These are phyloP conservation scores for Drosophila heteroneura DNA, from an alignment of 2,888 invertebrate genomes.

Conservation along the genomic window DNA sequence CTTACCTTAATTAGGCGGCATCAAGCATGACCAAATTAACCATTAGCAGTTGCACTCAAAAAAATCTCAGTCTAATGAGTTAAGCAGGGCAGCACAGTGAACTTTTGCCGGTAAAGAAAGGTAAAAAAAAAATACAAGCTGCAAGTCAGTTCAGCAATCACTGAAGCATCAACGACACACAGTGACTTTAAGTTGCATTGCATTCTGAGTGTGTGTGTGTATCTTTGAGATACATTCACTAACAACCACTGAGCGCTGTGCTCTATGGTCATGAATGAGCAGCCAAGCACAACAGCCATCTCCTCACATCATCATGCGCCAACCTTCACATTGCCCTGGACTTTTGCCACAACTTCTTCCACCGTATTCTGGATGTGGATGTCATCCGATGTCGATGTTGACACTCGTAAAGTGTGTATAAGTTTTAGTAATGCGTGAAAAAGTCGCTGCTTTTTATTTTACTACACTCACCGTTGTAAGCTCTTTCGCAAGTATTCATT, in stretches of 20 bases:
- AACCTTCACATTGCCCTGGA: neutral
- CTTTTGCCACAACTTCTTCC: constrained; percentile 31
- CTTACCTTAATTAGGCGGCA: constrained; percentile 45
- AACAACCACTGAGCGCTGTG: constrained; percentile 36
- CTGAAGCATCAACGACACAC: constrained; percentile 64
- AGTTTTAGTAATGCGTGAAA: constrained; percentile 62
- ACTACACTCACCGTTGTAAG: neutral
- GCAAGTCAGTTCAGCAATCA: constrained; percentile 46
- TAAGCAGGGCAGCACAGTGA: constrained; percentile 46
- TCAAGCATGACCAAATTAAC: constrained; percentile 65
- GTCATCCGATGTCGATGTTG: constrained; percentile 6
- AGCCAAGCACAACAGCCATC: constrained; percentile 67
- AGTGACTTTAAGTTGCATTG: constrained; percentile 62
- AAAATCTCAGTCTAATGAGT: constrained; percentile 54
- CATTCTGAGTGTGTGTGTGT: constrained; percentile 45
- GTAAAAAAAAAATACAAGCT: constrained; percentile 13
- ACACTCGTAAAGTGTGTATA: constrained; percentile 62
- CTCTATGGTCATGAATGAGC: constrained; percentile 81
- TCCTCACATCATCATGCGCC: neutral
- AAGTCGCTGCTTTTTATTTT: constrained; percentile 38
- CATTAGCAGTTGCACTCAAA: constrained; percentile 36
- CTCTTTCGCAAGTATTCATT: constrained; percentile 38
- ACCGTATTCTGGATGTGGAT: neutral
- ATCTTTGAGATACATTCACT: constrained; percentile 62
- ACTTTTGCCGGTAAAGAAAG: constrained; percentile 31